Evolutionary conservation across 2,113 vertebrate species (phyloP), one percentile per base, ranked within the genome.

Genomic region (Salminus brasiliensis): DNA sequence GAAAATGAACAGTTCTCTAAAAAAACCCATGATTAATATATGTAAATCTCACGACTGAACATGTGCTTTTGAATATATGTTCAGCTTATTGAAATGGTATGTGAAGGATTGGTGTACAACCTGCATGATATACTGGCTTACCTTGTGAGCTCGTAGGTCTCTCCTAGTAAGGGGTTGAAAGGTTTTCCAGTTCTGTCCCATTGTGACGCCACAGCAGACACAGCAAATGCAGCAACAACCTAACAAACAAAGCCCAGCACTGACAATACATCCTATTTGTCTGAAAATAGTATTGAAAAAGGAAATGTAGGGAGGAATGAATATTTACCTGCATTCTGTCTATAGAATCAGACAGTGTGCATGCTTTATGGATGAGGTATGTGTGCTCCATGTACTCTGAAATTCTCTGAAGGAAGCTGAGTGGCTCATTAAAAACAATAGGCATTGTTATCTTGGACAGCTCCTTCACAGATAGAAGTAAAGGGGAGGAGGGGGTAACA

Each of bases 131-230:
- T 43, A 21, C 18, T 53, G 32, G 2, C 32, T 21, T 90, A 99
- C 97, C 97, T 95, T 88, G 89, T 89, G 72, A 99, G 90, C 83
- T 99, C 97, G 77, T 95, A 99, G 0, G 97, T 99, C 88, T 99
- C 97, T 81, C 97, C 97, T 84, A 99, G 84, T 41, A 99, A 92
- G 0, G 97, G 97, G 81, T 99, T 99, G 90, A 99, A 98, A 1
- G 97, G 97, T 86, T 99, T 99, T 91, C 97, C 97, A 85, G 97
- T 98, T 91, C 97, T 93, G 87, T 98, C 97, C 97, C 96, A 98
- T 86, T 98, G 97, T 86, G 97, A 98, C 43, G 97, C 97, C 79
- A 99, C 97, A 34, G 97, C 93, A 2, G 97, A 98, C 71, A 98
- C 97, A 0, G 97, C 97, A 72, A 98, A 99, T 11, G 97, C 96